Base-by-base conservation (phyloP, 2,888 invertebrate genomes). In the Limenitis arthemis region DNA sequence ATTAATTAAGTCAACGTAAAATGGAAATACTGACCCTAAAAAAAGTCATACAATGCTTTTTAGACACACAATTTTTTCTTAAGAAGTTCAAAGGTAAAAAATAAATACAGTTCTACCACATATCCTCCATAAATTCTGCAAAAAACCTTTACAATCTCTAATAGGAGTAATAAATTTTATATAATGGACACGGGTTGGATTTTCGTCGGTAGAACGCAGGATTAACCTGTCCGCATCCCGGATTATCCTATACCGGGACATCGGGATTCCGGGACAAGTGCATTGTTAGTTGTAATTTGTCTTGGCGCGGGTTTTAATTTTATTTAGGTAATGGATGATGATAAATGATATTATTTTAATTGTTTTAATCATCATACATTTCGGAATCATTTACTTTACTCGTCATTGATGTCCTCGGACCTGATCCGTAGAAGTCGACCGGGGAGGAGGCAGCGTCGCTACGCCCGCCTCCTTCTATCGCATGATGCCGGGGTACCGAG, bases 161-260 rank as follows among this genome's bases (percentile, higher is more conserved):
- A 53, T 56, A 55, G 53, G 53, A 51, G 55, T 62, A 59, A 69
- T 68, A 69, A 69, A 68, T 69, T 63, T 59, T 59, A 64, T 48
- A 44, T 55, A 51, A 58, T 42, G 52, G 56, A 55, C 55, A 48
- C 44, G 57, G 55, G 53, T 53, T 53, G 53, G 50, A 49, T 55
- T 53, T 60, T 56, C 65, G 61, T 54, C 61, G 61, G 60, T 66
- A 68, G 67, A 59, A 58, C 55, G 53, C 48, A 51, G 59, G 68
- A 68, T 78, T 73, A 78, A 77, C 74, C 75, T 77, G 75, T 73
- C 75, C 68, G 64, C 72, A 61, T 53, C 61, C 64, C 61, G 72
- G 74, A 74, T 77, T 69, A 68, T 54, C 49, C 50, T 37, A 52
- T 43, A 40, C 31, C 47, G 47, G 56, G 54, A 56, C 51, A 32